These are phyloP conservation scores for Meteorus colon DNA, from an alignment of 2,888 invertebrate genomes.

Conservation along the genomic window DNA sequence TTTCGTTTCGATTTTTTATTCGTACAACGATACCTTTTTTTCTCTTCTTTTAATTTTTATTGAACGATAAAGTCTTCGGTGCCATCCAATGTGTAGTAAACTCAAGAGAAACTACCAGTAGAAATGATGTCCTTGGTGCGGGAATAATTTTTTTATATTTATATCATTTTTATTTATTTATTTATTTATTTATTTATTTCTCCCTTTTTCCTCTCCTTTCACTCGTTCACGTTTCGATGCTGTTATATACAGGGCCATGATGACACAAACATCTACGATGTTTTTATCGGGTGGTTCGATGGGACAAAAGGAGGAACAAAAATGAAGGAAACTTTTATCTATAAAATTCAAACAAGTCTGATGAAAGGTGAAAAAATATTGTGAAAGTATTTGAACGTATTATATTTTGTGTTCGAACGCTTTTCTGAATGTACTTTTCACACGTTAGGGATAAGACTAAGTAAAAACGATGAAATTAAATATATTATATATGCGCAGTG, in stretches of 20 bases:
- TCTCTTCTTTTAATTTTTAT: constrained; percentile 13
- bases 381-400: neutral
- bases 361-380: neutral
- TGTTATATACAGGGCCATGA: neutral
- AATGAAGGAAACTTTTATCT: neutral
- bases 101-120: neutral
- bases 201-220: neutral
- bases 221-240: neutral
- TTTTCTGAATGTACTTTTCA: neutral
- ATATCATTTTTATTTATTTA: neutral
- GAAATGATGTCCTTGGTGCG: neutral
- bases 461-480: neutral
- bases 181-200: neutral
- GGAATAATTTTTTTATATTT: neutral
- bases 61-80: constrained; percentile 13
- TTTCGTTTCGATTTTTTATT: neutral
- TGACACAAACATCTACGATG: neutral
- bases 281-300: neutral
- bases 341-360: neutral
- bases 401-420: neutral
- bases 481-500: neutral
- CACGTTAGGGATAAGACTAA: neutral
- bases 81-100: constrained; percentile 2
- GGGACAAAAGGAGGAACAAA: neutral
- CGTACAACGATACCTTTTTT: neutral